A percentile compares a stretch with the other conserved stretches of the same genome.
These are phyloP conservation scores for Loripinus fragilis DNA, from an alignment of 2,888 invertebrate genomes.

Conservation along the genomic window DNA sequence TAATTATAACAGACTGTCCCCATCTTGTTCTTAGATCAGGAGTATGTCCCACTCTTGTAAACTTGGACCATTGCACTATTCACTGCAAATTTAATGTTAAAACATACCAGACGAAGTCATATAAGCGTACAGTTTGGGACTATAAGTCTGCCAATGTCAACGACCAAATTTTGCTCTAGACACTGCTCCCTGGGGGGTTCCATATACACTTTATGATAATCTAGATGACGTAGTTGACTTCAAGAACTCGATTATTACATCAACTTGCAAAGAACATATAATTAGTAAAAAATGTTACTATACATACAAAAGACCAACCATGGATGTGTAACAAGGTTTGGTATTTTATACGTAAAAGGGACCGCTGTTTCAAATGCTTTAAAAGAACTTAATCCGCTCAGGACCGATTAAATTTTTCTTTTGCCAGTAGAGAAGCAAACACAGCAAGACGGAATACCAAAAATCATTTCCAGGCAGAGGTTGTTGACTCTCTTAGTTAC, in stretches of 20 bases:
- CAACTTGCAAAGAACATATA: background rate
- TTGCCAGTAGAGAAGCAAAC: background rate
- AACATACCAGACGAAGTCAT: too few species aligned
- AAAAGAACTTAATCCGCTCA: background rate
- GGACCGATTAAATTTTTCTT: background rate
- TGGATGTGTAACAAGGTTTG: slow-evolving; percentile 8
- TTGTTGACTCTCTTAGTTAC: background rate
- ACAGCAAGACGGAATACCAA: background rate
- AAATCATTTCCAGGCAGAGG: background rate
- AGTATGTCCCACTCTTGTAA: too few species aligned
- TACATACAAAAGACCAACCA: background rate
- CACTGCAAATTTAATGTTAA: too few species aligned
- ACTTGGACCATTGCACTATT: too few species aligned
- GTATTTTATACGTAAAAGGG: background rate
- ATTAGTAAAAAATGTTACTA: background rate
- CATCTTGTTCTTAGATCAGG: too few species aligned
- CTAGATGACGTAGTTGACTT: background rate
- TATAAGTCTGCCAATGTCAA: background rate
- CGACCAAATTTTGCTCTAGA: background rate
- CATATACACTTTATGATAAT: too few species aligned
- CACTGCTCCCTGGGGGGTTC: too few species aligned
- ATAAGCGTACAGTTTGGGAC: too few species aligned
- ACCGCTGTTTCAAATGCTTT: background rate
- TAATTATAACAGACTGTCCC: too few species aligned
- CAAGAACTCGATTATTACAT: background rate